phyloP scores from a whole-genome alignment of 2,113 vertebrate genomes.

The Xiphophorus maculatus region DNA sequence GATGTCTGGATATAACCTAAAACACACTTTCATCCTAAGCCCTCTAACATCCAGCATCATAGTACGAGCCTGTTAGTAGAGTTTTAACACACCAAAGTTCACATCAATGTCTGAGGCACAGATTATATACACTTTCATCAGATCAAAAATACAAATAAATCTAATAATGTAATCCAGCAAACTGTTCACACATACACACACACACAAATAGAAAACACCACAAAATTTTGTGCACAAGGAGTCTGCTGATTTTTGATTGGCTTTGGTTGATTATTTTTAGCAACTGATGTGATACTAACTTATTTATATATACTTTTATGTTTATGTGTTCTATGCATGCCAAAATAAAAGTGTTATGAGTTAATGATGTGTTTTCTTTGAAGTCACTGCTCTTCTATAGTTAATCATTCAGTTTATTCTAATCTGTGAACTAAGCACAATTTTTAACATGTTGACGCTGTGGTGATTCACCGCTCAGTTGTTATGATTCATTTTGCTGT shows the following conservation, averaged over 20 bases:
- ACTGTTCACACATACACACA: background rate
- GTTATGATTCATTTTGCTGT: constrained; percentile 8
- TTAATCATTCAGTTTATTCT: constrained; percentile 10
- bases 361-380: constrained; percentile 22
- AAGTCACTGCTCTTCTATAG: background rate
- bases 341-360: constrained; percentile 23
- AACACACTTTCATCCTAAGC: constrained; percentile 40
- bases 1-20: constrained; percentile 34
- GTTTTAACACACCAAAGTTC: constrained; percentile 16
- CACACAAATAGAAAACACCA: background rate
- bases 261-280: constrained; percentile 31
- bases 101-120: constrained; percentile 5
- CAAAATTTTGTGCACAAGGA: constrained; percentile 33
- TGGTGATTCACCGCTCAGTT: constrained; percentile 42
- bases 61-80: constrained; percentile 14
- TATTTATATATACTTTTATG: constrained; percentile 14
- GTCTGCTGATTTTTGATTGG: constrained; percentile 20
- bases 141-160: constrained; percentile 2
- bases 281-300: constrained; percentile 24
- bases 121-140: constrained; percentile 10
- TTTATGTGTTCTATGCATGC: constrained; percentile 52
- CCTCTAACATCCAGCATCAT: constrained; percentile 33
- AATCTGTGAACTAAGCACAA: background rate
- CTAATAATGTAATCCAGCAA: background rate
- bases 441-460: constrained; percentile 28